Percentiles rank a stretch among this genome's conserved stretches.
Conservation (phyloP, 2,113 vertebrate genomes). For the Blennius ocellaris region DNA sequence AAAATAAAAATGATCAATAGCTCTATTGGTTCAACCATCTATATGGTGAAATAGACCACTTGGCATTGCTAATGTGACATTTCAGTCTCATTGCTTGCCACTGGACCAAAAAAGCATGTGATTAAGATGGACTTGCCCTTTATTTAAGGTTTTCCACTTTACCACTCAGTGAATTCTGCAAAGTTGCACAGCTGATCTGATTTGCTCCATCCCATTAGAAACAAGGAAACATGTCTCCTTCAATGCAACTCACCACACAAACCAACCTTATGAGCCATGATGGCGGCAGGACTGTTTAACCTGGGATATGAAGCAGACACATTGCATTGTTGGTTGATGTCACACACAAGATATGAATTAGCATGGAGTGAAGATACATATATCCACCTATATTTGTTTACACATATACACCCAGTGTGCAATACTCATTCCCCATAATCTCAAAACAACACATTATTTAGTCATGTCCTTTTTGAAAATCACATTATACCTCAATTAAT, state of each 20-base stretch:
- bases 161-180: constrained; percentile 49
- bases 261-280: constrained; percentile 32
- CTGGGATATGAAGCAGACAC: constrained; percentile 6
- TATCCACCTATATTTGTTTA: no score
- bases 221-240: constrained; percentile 45
- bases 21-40: constrained; percentile 27
- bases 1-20: constrained; percentile 3
- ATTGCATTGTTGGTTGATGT: background rate
- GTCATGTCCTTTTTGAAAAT: no score
- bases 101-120: constrained; percentile 52
- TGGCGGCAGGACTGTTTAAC: constrained; percentile 24
- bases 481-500: no score
- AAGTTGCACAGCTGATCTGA: constrained; percentile 63
- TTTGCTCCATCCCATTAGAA: constrained; percentile 68
- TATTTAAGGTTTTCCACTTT: constrained; percentile 64
- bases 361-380: no score
- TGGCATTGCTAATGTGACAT: constrained; percentile 68
- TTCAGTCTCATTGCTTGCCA: constrained; percentile 65
- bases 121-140: constrained; percentile 74
- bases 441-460: no score
- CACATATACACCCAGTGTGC: no score
- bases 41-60: constrained; percentile 31
- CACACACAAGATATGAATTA: no score
- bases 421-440: no score
- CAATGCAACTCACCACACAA: constrained; percentile 51